phyloP scores from a whole-genome alignment of 2,113 vertebrate genomes.

The Heterotilapia buettikoferi region DNA sequence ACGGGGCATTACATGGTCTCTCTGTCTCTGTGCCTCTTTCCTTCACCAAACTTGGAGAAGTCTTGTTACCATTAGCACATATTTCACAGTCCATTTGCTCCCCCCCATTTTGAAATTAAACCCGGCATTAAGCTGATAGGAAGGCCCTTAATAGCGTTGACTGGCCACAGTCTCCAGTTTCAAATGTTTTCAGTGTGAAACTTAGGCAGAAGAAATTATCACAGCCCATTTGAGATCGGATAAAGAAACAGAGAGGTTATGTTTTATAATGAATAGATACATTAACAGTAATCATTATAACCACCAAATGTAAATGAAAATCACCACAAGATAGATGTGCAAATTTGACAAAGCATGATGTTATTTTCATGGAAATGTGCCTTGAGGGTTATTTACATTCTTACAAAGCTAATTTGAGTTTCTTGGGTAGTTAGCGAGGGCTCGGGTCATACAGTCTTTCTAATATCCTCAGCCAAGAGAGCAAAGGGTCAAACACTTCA shows the following conservation, averaged over 20 bases:
- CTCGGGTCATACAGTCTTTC: not conserved
- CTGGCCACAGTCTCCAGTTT: constrained; percentile 42
- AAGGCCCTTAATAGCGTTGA: constrained; percentile 57
- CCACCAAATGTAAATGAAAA: not conserved
- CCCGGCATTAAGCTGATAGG: constrained; percentile 61
- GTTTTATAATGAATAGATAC: not conserved
- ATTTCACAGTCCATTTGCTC: constrained; percentile 83
- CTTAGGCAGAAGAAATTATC: not conserved
- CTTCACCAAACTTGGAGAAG: constrained; percentile 65
- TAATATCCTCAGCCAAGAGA: not conserved
- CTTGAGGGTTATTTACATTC: not conserved
- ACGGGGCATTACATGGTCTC: constrained; percentile 55
- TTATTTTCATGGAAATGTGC: not conserved
- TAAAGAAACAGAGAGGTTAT: not conserved
- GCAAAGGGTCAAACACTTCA: not conserved
- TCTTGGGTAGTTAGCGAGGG: not conserved
- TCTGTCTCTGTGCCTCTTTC: constrained; percentile 14
- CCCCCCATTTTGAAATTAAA: constrained; percentile 74
- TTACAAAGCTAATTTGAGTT: not conserved
- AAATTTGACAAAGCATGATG: not conserved
- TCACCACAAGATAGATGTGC: not conserved
- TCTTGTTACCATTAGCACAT: constrained; percentile 80
- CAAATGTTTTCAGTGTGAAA: constrained; percentile 23
- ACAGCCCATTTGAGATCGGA: not conserved
- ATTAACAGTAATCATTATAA: not conserved